These are phyloP conservation scores for Serripes groenlandicus DNA, from an alignment of 2,888 invertebrate genomes.

Conservation along the genomic window DNA sequence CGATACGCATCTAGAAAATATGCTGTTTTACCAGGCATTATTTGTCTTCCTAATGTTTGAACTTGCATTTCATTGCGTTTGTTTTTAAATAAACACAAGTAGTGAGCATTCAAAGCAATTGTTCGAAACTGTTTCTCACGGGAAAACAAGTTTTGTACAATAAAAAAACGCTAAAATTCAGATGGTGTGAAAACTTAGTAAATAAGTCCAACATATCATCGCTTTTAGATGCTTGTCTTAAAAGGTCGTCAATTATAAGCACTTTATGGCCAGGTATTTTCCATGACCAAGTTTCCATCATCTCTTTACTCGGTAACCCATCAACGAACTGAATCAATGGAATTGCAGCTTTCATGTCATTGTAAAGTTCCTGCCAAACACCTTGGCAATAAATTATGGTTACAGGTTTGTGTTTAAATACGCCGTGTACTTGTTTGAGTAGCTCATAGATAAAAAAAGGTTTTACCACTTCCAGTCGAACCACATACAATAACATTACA, in stretches of 20 bases:
- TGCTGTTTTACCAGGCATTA: slow-evolving; percentile 42
- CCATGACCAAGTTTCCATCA: slow-evolving; percentile 18
- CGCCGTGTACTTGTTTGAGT: slow-evolving; percentile 18
- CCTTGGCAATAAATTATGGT: slow-evolving; percentile 33
- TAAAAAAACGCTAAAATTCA: slow-evolving; percentile 15
- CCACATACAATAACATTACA: neutral
- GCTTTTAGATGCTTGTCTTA: slow-evolving; percentile 3
- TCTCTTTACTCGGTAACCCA: slow-evolving; percentile 35
- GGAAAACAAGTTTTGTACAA: slow-evolving; percentile 19
- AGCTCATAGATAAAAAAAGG: neutral
- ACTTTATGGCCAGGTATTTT: slow-evolving; percentile 6
- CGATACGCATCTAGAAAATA: slow-evolving; percentile 53
- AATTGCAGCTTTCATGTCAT: slow-evolving; percentile 24
- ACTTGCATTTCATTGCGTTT: slow-evolving; percentile 52
- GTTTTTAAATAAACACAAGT: slow-evolving; percentile 49
- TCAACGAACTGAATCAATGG: slow-evolving; percentile 27
- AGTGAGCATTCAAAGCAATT: slow-evolving; percentile 31
- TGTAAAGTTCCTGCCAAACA: slow-evolving; percentile 14
- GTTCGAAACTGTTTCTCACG: slow-evolving; percentile 8
- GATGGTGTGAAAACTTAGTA: neutral
- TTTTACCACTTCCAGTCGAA: neutral
- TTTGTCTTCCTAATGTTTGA: slow-evolving; percentile 50
- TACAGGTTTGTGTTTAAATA: slow-evolving; percentile 27
- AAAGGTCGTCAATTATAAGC: slow-evolving; percentile 9
- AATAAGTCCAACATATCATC: neutral